Base-by-base conservation (phyloP, 2,113 vertebrate species). In the Burhinus oedicnemus region DNA sequence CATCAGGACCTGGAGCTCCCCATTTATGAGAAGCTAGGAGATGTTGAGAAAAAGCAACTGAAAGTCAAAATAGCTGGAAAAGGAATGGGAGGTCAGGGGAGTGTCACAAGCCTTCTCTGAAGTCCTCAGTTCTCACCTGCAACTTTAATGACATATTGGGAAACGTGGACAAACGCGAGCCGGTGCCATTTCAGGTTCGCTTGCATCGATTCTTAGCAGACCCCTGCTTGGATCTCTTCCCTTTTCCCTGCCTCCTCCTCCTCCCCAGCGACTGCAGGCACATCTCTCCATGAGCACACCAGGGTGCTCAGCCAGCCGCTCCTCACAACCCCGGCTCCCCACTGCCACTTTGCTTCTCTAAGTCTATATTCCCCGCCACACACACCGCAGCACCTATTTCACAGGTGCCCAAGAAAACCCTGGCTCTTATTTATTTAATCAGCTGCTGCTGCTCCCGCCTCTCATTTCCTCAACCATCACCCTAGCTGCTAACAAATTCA, bases 371-470 rank as follows among this genome's bases (percentile, higher is more conserved):
- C 19, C 36, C 26, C n/a, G 51, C 25, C 23, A 3, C 62, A 72
- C 34, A 20, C 38, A 58, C 25, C 18, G 1, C 62, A 72, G 19
- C 54, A 40, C 7, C 76, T 30, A 11, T 34, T 68, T 34, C 54
- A n/a, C 34, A 42, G 64, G 34, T 58, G 77, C 65, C 51, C 64
- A 49, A 22, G 17, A 62, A 89, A 89, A 64, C 29, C 30, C 34
- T 1, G 11, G 17, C 61, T 90, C 15, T 64, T 72, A 34, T 8
- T 83, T 32, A 19, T 45, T 75, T 57, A 25, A 85, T 42, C 61
- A 54, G 38, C 61, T 93, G 66, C 64, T 0, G 0, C 60, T 55
- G 13, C 30, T 58, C n/a, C 68, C 1, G 0, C 74, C 64, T 80
- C 69, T 25, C 10, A 22, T 36, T 61, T 64, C 55, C 44, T 65